Base-by-base conservation (phyloP, 2,797 vertebrate genomes). In the Semaprochilodus insignis region DNA sequence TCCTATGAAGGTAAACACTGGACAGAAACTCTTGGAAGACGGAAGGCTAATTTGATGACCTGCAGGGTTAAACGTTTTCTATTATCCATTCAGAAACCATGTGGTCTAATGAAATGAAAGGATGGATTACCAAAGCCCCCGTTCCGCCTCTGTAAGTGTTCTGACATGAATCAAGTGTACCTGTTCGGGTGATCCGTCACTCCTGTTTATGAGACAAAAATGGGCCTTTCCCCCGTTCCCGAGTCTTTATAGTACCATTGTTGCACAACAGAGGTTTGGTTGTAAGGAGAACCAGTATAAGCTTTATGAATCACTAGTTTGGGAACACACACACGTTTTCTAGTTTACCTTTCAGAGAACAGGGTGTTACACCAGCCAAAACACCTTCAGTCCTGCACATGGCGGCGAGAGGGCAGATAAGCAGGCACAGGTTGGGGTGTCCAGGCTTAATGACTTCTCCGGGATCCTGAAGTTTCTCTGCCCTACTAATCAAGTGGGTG, bases 41-140 rank as follows among this genome's bases (percentile, higher is more conserved):
- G 25, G 67, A 40, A 62, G 80, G 84, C 75, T 84, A 75, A 2
- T 87, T 44, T 83, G 70, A 83, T 87, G 52, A 81, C 85, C 72
- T 80, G 40, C 78, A 78, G 81, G 86, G 79, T 83, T 84, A 69
- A 78, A 81, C 78, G 78, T 81, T 82, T 79, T 74, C 74, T 85
- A 83, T 77, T 17, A 85, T 77, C 51, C 27, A 74, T 86, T 77
- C 63, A 17, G 2, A 31, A 52, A 74, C 70, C 74, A 67, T 83
- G 57, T 77, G 67, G 70, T 78, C 55, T 81, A 73, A 85, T 83
- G 74, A 82, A 79, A 40, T 34, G 19, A 57, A 77, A 82, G 69
- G 52, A 80, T 52, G 76, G 78, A 85, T 81, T 85, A 87, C 90
- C 89, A 92, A 91, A 91, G 89, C 85, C 83, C 72, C 13, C 44